Conservation (phyloP, 2,888 invertebrate genomes). For the Leptopilina drosophilae region DNA sequence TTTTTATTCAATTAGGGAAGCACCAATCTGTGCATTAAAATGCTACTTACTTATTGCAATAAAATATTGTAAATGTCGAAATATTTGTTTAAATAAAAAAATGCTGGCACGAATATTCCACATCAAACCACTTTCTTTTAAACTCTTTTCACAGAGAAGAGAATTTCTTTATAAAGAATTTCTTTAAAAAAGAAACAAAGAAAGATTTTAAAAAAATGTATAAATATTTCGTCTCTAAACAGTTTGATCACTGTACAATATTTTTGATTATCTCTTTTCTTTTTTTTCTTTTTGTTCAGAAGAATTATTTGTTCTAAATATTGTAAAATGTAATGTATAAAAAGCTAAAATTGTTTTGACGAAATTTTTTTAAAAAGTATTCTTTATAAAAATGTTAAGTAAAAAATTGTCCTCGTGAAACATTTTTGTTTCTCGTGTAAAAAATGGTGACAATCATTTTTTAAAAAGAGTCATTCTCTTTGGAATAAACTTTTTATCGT, state of each 20-base stretch:
- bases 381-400: no score
- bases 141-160: slow-evolving; percentile 34
- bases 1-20: slow-evolving; percentile 32
- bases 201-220: neutral
- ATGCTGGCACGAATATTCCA: slow-evolving; percentile 34
- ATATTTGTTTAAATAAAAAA: slow-evolving; percentile 8
- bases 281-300: neutral
- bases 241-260: neutral
- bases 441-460: no score
- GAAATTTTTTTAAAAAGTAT: no score
- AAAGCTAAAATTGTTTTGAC: no score
- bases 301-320: no score
- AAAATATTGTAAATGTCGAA: slow-evolving; percentile 28
- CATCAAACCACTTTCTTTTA: slow-evolving; percentile 6
- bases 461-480: no score
- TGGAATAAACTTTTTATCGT: no score
- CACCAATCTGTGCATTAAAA: slow-evolving; percentile 38
- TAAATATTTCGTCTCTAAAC: neutral
- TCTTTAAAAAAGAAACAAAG: neutral
- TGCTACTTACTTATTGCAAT: slow-evolving; percentile 35
- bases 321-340: no score
- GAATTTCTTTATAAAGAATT: neutral
- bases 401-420: no score
- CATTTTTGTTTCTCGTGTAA: no score
- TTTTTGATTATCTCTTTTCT: neutral